These are phyloP conservation scores for Diaphora mendica DNA, from an alignment of 2,888 invertebrate species.

Conservation along the genomic window DNA sequence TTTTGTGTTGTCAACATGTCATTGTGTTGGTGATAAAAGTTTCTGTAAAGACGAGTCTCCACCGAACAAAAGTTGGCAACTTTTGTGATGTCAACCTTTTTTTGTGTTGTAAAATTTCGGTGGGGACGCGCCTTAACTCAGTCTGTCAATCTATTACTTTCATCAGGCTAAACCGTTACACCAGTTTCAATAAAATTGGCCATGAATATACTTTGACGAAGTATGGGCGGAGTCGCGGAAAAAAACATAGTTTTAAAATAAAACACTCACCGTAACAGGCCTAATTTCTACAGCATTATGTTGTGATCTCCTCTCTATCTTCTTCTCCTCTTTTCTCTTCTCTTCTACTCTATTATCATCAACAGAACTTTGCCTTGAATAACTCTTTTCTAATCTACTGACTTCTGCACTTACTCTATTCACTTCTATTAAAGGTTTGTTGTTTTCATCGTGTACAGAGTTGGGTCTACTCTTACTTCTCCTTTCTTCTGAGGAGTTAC, in stretches of 20 bases:
- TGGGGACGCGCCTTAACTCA: no score
- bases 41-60: no score
- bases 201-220: no score
- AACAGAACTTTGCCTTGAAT: constrained; percentile 68
- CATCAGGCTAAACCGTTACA: no score
- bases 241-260: neutral
- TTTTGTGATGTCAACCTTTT: no score
- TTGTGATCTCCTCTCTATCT: constrained; percentile 56
- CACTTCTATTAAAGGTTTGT: constrained; percentile 40
- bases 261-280: constrained; percentile 70
- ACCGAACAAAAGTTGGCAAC: no score
- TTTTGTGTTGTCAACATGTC: no score
- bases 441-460: constrained; percentile 45
- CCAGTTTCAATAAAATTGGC: no score
- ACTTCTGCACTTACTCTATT: constrained; percentile 59
- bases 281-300: constrained; percentile 73
- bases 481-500: constrained; percentile 46
- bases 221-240: no score
- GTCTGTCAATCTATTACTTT: no score
- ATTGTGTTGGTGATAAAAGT: no score
- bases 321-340: constrained; percentile 55
- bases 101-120: no score
- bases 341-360: constrained; percentile 61
- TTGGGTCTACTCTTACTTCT: constrained; percentile 45
- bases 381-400: constrained; percentile 64